Base-by-base conservation (phyloP, 23 tunicate species). In the Corella eumyota region DNA sequence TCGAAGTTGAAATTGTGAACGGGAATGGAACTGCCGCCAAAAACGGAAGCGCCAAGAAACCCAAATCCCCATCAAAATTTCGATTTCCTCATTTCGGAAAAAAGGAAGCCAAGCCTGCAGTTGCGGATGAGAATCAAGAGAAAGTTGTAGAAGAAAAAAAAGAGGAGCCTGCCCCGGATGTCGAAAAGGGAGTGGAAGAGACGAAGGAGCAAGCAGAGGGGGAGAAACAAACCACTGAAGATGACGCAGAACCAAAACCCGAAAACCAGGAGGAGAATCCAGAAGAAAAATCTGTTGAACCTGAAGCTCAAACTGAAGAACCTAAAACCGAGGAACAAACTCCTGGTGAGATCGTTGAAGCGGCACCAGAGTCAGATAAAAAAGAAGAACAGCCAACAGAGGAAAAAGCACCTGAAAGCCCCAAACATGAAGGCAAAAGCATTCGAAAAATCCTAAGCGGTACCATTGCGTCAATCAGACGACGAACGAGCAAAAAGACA, bases 101-200 rank as follows among this genome's bases (percentile, higher is more conserved):
- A 6, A 45, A 56, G 7, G 66, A 66, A 48, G 55, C 65, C 29
- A 6, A 32, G 27, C 55, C 67, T 9, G 29, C 63, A 4, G 20
- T 66, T 7, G 67, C 73, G 4, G 57, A 29, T 22, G 53, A 48
- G 25, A 60, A 66, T 11, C 33, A 66, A 6, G 67, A 75, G 31
- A 75, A 75, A 57, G 82, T 75, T 24, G 82, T 57, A 2, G 82
- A 75, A 47, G 63, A 63, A 34, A 58, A 58, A 45, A 36, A 66
- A 1, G 70, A 65, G 7, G 53, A 70, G 29, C 59, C 59, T 1
- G 55, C 53, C 6, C 26, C 27, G 44, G 71, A 50, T n/a, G n/a
- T 20, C 22, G 23, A 25, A 30, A 47, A 30, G 37, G 65, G 25
- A 3, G n/a, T n/a, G n/a, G 71, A 66, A 21, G 59, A 47, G 24